phyloP scores from a whole-genome alignment of 2,113 vertebrate species.

The Clarias macrocephalus region DNA sequence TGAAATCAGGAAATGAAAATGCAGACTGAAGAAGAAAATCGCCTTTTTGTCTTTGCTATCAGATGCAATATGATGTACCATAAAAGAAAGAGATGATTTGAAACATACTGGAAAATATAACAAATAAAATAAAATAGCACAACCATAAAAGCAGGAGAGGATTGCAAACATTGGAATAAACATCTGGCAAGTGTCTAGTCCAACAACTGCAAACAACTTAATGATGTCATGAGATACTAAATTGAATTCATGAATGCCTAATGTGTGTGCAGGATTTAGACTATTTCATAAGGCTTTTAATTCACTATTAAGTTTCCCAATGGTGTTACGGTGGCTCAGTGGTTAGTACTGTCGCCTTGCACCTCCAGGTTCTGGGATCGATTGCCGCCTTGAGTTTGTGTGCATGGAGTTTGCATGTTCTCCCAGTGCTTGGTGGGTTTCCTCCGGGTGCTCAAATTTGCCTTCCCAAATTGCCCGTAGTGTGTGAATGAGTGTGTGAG shows the following conservation, averaged over 20 bases:
- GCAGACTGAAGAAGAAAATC: background rate
- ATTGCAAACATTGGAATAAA: background rate
- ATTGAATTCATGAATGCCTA: background rate
- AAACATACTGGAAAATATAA: background rate
- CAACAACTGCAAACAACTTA: no score
- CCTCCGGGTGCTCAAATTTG: no score
- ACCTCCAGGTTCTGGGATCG: no score
- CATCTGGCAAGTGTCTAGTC: background rate
- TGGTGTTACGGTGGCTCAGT: no score
- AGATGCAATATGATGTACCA: background rate
- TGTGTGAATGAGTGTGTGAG: no score
- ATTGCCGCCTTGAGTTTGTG: no score
- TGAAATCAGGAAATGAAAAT: no score
- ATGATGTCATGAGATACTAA: background rate
- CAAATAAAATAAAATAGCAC: background rate
- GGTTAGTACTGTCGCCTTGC: no score
- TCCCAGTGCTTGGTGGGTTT: no score
- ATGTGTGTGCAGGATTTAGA: background rate
- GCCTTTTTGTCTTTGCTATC: background rate
- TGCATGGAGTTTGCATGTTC: no score
- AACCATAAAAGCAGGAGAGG: background rate
- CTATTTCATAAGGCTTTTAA: background rate
- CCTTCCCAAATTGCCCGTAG: no score
- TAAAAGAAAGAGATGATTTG: background rate
- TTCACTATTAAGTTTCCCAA: background rate